Conservation (phyloP, 1,140 invertebrate genomes). For the Cotesia chilonis region DNA sequence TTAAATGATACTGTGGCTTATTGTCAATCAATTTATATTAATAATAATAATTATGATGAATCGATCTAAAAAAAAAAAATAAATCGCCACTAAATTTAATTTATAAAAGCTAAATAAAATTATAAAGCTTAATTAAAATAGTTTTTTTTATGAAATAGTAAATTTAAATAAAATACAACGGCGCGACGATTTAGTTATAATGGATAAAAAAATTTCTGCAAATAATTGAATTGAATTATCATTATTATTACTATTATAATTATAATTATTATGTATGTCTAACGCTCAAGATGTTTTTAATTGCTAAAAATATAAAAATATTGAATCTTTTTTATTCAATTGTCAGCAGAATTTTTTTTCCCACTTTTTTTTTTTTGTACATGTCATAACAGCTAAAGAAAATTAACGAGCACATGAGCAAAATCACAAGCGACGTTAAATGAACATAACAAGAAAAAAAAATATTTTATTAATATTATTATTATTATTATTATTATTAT, state of each 20-base stretch:
- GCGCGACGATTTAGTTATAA: conserved; percentile 14
- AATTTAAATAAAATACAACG: conserved; percentile 6
- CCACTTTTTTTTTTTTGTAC: conserved; percentile 15
- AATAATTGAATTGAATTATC: conserved; percentile 4
- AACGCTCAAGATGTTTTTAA: conserved; percentile 8
- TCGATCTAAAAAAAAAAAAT: background rate
- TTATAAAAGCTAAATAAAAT: background rate
- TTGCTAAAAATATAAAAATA: background rate
- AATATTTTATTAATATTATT: background rate
- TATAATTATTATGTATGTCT: conserved; percentile 8
- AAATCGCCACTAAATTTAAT: background rate
- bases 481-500: too few relatives aligned
- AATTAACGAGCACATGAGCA: conserved; percentile 11
- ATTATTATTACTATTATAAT: too few relatives aligned
- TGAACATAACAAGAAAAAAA: conserved; percentile 1
- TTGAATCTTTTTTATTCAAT: conserved; percentile 16
- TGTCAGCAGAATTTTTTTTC: conserved; percentile 17
- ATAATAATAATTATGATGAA: background rate
- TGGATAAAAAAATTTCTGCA: background rate
- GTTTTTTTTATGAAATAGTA: background rate
- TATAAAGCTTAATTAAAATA: background rate
- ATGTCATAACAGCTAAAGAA: background rate
- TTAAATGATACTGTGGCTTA: too few relatives aligned
- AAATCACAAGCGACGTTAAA: conserved; percentile 26
- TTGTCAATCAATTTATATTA: too few relatives aligned